A percentile compares a stretch with the other conserved stretches of the same genome.
phyloP scores from a whole-genome alignment of 2,113 vertebrate species.

The Podilymbus podiceps region DNA sequence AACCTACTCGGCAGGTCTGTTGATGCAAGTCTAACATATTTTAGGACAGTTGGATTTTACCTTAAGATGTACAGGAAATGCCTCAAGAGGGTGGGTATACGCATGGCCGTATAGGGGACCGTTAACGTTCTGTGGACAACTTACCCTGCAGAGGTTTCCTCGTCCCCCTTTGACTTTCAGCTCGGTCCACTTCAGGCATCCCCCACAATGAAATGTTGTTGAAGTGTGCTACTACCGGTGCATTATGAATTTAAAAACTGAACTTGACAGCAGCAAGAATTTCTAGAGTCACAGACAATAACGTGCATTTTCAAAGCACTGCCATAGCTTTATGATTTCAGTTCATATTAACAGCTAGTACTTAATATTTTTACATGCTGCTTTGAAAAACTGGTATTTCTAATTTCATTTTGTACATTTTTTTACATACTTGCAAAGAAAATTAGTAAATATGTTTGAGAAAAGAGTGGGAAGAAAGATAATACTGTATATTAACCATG shows the following conservation, averaged over 20 bases:
- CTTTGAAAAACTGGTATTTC: background rate
- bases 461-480: background rate
- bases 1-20: rapidly evolving
- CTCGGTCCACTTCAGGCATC: rapidly evolving
- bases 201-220: background rate
- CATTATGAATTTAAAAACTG: background rate
- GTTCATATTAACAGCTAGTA: background rate
- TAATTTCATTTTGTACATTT: background rate
- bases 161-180: background rate
- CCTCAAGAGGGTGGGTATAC: too few relatives aligned
- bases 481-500: background rate
- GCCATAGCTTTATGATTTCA: background rate
- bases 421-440: background rate
- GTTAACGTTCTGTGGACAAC: background rate
- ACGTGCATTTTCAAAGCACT: background rate
- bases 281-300: background rate
- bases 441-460: background rate
- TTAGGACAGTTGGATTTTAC: background rate
- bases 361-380: background rate
- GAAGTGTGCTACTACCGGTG: background rate
- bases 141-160: background rate
- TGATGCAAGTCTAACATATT: too few relatives aligned
- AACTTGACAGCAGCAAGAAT: background rate
- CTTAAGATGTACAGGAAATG: too few relatives aligned
- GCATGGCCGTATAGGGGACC: too few relatives aligned